Evolutionary conservation across 2,113 vertebrate species (phyloP).

Genomic region (Gasterosteus aculeatus): DNA sequence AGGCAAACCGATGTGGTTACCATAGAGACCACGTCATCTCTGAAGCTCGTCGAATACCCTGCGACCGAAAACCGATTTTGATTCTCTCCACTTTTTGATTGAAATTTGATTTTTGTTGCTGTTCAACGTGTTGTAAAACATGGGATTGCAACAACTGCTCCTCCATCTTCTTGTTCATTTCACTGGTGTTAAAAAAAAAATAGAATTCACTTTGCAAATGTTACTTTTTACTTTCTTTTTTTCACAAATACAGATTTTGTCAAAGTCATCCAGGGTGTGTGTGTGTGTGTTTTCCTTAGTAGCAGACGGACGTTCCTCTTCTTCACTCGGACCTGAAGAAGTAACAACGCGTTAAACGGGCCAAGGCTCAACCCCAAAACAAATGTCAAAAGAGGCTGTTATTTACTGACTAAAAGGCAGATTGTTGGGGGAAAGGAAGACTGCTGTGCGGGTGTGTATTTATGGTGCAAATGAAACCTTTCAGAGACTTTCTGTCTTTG

Average conservation of each 20-base stretch:
- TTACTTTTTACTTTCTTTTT: constrained; percentile 38
- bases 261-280: constrained; percentile 18
- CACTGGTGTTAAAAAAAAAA: constrained; percentile 68
- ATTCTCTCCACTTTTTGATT: constrained; percentile 5
- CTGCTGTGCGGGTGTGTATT: too few species aligned
- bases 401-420: not conserved
- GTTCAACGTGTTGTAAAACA: constrained; percentile 29
- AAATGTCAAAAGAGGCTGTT: not conserved
- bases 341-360: too few species aligned
- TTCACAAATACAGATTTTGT: constrained; percentile 80
- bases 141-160: constrained; percentile 5
- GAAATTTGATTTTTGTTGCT: constrained; percentile 42
- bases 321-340: too few species aligned
- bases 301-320: too few species aligned
- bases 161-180: constrained; percentile 61
- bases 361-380: too few species aligned
- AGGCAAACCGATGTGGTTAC: constrained; percentile 10
- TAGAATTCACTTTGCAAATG: constrained; percentile 61
- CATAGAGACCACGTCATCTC: not conserved
- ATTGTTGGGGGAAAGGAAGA: too few species aligned
- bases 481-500: too few species aligned
- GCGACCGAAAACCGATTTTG: constrained; percentile 1
- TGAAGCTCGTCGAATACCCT: constrained; percentile 35
- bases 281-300: not conserved
- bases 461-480: too few species aligned